A percentile compares a stretch with the other conserved stretches of the same genome.
These are phyloP conservation scores for Diachasma alloeum DNA, from an alignment of 1,140 invertebrate species.

Conservation along the genomic window DNA sequence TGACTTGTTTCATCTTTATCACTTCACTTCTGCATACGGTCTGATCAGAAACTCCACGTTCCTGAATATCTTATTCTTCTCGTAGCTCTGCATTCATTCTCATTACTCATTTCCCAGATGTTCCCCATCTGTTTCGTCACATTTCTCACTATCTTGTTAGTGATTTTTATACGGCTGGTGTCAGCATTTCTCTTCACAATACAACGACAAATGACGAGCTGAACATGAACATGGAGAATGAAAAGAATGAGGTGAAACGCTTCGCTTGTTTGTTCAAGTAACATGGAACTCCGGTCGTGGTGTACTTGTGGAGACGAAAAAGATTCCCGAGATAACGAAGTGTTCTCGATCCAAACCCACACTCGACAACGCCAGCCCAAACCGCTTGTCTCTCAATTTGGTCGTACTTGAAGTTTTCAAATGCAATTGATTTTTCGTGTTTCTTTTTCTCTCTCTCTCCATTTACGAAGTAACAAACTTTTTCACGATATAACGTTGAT, in stretches of 20 bases:
- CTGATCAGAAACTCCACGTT: no score
- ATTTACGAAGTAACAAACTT: neutral
- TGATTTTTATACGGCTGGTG: no score
- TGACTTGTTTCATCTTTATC: no score
- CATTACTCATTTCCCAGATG: no score
- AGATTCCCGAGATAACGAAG: conserved; percentile 7
- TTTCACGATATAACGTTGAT: neutral
- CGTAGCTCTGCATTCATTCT: no score
- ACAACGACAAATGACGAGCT: no score
- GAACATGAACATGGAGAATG: no score
- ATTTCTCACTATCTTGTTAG: no score
- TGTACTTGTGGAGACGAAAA: neutral
- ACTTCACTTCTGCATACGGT: no score
- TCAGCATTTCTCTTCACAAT: no score
- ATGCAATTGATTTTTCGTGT: neutral
- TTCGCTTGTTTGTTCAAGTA: neutral
- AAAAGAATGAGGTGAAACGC: neutral
- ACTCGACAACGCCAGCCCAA: neutral
- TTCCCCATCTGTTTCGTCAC: no score
- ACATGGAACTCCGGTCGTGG: neutral
- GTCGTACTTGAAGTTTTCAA: neutral
- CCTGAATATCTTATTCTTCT: no score
- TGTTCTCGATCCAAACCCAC: neutral
- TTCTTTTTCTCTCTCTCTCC: neutral
- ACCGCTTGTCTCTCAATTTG: conserved; percentile 9